Evolutionary conservation across 2,113 vertebrate genomes (phyloP).

Genomic region (Anthoscopus minutus): DNA sequence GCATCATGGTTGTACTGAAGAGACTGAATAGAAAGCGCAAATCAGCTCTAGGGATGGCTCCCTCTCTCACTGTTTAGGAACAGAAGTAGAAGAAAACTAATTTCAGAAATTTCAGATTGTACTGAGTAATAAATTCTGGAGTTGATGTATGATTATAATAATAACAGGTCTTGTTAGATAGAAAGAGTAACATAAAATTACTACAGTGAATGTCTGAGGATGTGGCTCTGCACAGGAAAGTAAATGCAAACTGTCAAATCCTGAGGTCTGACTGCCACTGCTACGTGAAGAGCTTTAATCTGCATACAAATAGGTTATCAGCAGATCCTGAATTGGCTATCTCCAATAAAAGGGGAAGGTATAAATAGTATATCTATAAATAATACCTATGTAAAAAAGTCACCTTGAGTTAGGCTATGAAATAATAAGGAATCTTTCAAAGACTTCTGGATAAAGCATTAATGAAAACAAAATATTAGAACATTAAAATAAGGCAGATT

Average conservation of each 20-base stretch:
- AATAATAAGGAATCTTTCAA: background rate
- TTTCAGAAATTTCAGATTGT: background rate
- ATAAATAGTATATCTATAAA: background rate
- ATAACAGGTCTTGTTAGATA: background rate
- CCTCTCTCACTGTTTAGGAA: background rate
- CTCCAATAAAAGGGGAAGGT: background rate
- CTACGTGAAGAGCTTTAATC: background rate
- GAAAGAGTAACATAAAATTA: background rate
- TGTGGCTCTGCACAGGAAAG: background rate
- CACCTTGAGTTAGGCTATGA: background rate
- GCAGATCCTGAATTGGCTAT: background rate
- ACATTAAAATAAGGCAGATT: background rate
- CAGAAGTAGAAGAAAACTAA: background rate
- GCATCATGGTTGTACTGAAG: background rate
- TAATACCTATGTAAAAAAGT: background rate
- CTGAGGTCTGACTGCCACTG: background rate
- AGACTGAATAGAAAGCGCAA: background rate
- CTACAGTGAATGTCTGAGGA: background rate
- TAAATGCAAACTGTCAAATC: background rate
- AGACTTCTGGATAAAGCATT: background rate
- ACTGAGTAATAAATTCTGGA: background rate
- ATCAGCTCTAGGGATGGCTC: background rate
- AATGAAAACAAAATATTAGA: background rate
- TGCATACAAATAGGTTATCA: background rate
- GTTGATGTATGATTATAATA: background rate